A percentile compares a stretch with the other conserved stretches of the same genome.
Conservation (phyloP, 2,888 invertebrate genomes). For the Hirtodrosophila confusa region DNA sequence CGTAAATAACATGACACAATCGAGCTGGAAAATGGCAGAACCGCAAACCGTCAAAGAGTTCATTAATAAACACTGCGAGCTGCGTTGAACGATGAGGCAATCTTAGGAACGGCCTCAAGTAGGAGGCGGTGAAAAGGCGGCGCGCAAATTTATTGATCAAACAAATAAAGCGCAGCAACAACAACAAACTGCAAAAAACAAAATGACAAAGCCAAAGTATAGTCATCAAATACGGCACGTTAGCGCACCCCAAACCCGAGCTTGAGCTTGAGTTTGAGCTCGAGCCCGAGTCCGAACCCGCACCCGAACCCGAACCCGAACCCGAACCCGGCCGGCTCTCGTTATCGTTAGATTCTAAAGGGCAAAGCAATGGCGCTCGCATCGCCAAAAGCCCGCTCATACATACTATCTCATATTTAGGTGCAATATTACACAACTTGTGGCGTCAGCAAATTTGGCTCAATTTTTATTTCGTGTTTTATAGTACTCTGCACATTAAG, state of each 20-base stretch:
- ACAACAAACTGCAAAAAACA: slow-evolving; percentile 1
- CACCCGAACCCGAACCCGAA: slow-evolving; percentile 7
- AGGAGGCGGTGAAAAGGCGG: slow-evolving; percentile 31
- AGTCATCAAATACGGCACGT: slow-evolving; percentile 12
- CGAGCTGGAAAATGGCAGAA: slow-evolving; percentile 29
- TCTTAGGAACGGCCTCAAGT: slow-evolving; percentile 10
- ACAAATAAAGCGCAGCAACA: slow-evolving; percentile 68
- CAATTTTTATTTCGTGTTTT: too few relatives aligned
- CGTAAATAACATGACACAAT: slow-evolving; percentile 72
- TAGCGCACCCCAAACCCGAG: neutral
- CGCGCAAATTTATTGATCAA: slow-evolving; percentile 70
- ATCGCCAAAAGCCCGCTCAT: too few relatives aligned
- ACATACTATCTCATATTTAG: neutral
- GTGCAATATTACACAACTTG: too few relatives aligned
- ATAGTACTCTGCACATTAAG: too few relatives aligned
- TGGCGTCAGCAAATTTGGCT: too few relatives aligned
- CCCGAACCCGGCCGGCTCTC: neutral
- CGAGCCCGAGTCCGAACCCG: neutral
- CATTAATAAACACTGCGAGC: slow-evolving; percentile 60
- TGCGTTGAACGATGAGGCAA: slow-evolving; percentile 41
- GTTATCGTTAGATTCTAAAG: slow-evolving; percentile 27
- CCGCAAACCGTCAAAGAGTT: slow-evolving; percentile 56
- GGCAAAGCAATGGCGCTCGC: slow-evolving; percentile 10
- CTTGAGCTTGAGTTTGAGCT: too few relatives aligned
- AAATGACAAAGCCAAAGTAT: slow-evolving; percentile 6